A percentile compares a stretch with the other conserved stretches of the same genome.
Evolutionary conservation across 2,797 vertebrate genomes (phyloP).

Genomic region (Sebastes matsubarae): DNA sequence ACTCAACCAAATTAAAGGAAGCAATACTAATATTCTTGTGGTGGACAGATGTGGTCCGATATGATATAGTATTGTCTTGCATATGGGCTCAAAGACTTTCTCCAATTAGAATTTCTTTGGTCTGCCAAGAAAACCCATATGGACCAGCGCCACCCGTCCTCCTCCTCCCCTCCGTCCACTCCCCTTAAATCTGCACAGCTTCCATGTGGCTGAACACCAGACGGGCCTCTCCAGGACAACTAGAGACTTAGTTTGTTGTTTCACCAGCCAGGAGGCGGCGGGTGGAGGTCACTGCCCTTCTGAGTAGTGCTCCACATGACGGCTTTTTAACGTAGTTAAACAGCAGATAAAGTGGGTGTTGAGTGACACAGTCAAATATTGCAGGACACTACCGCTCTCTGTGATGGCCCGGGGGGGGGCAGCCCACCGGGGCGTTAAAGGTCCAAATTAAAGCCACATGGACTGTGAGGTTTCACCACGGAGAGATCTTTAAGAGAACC

Average conservation of each 20-base stretch:
- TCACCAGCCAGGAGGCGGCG: background rate
- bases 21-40: background rate
- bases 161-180: too few relatives aligned
- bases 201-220: too few relatives aligned
- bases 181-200: too few relatives aligned
- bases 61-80: constrained; percentile 13
- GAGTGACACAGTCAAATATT: constrained; percentile 37
- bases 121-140: too few relatives aligned
- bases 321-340: background rate
- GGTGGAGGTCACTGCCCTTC: background rate
- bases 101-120: background rate
- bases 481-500: background rate
- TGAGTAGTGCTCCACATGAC: background rate
- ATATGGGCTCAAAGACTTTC: constrained; percentile 12
- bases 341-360: background rate
- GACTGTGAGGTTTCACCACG: background rate
- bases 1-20: background rate
- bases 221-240: too few relatives aligned
- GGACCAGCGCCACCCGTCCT: too few relatives aligned
- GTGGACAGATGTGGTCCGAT: constrained; percentile 25
- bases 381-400: background rate
- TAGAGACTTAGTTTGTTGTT: background rate
- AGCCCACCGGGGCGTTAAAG: background rate
- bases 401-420: background rate
- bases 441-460: constrained; percentile 19